Base-by-base conservation (phyloP, 1,140 invertebrate species). In the Sycophaga agraensis region DNA sequence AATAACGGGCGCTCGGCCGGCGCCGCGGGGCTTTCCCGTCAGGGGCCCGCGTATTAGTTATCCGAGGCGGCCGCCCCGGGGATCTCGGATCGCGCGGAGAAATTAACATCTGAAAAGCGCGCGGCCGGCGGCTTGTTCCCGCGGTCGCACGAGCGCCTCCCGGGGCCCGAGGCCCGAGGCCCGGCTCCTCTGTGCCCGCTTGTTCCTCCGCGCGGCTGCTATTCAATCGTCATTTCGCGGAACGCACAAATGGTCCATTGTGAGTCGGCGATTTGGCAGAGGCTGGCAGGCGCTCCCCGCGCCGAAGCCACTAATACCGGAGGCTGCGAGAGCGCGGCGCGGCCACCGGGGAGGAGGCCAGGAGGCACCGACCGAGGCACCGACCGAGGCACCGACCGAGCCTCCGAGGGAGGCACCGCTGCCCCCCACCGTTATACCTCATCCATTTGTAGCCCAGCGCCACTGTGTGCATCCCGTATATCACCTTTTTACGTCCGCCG, bases 201-300 rank as follows among this genome's bases (percentile, higher is more conserved):
- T 54, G 50, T 54, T 26, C 35, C 19, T 54, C 50, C 40, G 39
- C 40, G 40, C 50, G 53, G 53, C 53, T 43, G 53, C 53, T 55
- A 55, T 55, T 55, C 53, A 55, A 55, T 55, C 53, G 53, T 55
- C 39, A 55, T 55, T 55, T 55, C 53, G 53, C 39, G 39, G 53
- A 43, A 55, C 53, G 53, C 43, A 55, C 53, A 55, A 55, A 55
- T 55, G 53, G 53, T 19, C 53, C 53, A 55, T 55, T 55, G 53
- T 55, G 53, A 55, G 37, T 55, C 4, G 53, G 37, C 53, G 53
- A 55, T 55, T 55, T 55, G 53, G 53, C 53, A 43, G 53, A 17
- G 22, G 53, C 16, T 17, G 53, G 5, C 16, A 5, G n/a, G n/a
- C n/a, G n/a, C n/a, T n/a, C 17, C 8, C 37, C 28, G 35, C 48